Conservation (phyloP, 2,113 vertebrate genomes). For the Chaetorhynchus papuensis region DNA sequence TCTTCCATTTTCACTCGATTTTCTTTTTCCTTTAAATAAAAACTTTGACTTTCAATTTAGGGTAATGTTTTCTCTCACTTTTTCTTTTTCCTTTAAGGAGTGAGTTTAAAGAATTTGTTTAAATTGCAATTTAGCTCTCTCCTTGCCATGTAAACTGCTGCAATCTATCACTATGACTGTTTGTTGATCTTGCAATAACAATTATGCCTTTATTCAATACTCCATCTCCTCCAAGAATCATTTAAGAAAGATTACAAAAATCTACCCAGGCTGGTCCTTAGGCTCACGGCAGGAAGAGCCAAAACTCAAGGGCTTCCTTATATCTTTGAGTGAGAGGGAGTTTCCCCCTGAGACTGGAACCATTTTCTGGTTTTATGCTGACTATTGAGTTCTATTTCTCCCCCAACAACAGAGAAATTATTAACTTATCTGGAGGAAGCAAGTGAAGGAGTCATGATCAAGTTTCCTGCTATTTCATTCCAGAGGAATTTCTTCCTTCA, state of each 20-base stretch:
- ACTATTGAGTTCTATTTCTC: background rate
- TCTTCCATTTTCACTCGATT: background rate
- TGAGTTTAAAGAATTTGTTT: background rate
- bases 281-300: background rate
- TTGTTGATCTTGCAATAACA: background rate
- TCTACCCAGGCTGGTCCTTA: background rate
- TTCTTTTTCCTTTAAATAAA: background rate
- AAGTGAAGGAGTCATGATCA: background rate
- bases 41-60: background rate
- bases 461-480: background rate
- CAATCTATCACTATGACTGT: background rate
- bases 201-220: background rate
- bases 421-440: background rate
- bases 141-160: background rate
- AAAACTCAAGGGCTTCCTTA: background rate
- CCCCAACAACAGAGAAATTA: background rate
- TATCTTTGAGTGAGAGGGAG: background rate
- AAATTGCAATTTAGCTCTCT: background rate
- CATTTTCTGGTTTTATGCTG: background rate
- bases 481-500: background rate
- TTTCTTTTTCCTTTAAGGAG: background rate
- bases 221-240: background rate
- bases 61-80: background rate
- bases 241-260: background rate
- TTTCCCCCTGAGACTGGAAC: background rate